A percentile compares a stretch with the other conserved stretches of the same genome.
These are phyloP conservation scores for Octodon degus DNA, from an alignment of 2,113 vertebrate genomes.

Conservation along the genomic window DNA sequence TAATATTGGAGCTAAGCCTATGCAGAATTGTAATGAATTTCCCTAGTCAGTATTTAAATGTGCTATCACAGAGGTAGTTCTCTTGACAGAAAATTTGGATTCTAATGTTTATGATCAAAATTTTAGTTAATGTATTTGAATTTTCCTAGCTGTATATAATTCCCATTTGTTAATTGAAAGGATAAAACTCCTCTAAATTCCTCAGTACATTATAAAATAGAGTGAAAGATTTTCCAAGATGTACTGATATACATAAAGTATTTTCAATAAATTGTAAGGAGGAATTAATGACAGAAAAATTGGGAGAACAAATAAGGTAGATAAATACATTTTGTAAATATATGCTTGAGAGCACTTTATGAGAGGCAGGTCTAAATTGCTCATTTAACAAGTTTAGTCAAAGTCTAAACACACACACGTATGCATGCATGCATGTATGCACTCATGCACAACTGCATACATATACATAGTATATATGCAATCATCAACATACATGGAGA, in stretches of 20 bases:
- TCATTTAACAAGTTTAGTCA: conserved; percentile 36
- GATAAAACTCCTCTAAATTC: background rate
- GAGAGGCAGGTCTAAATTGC: conserved; percentile 32
- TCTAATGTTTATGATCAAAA: conserved; percentile 63
- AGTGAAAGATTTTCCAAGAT: background rate
- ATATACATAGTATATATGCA: background rate
- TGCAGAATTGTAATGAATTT: conserved; percentile 75
- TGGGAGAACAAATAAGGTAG: background rate
- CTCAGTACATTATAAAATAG: background rate
- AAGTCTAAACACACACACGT: background rate
- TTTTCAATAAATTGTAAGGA: conserved; percentile 43
- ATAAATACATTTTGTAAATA: conserved; percentile 45
- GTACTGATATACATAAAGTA: background rate
- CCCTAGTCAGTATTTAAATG: conserved; percentile 73
- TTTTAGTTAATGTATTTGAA: conserved; percentile 58
- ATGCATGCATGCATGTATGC: background rate
- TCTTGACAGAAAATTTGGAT: conserved; percentile 65
- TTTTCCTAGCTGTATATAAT: conserved; percentile 41
- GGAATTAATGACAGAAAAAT: conserved; percentile 42
- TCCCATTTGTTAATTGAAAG: conserved; percentile 55
- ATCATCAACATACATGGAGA: background rate
- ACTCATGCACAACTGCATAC: background rate
- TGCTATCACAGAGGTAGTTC: conserved; percentile 60
- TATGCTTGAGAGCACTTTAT: background rate
- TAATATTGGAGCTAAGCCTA: conserved; percentile 73